These are phyloP conservation scores for Moxostoma hubbsi DNA, from an alignment of 2,797 vertebrate species.

Conservation along the genomic window DNA sequence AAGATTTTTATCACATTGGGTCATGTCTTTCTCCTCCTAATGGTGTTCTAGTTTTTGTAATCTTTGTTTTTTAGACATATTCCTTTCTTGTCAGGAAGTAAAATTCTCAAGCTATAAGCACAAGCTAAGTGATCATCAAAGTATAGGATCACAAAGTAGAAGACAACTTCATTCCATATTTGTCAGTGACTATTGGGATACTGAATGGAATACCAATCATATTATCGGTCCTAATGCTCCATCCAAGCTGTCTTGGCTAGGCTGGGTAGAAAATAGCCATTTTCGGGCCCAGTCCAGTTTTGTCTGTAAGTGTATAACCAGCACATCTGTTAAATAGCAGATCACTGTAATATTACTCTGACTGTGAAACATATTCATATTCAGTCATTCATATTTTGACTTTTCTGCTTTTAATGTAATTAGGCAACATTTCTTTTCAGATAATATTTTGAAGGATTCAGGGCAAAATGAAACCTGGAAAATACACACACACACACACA, in stretches of 20 bases:
- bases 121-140: constrained; percentile 17
- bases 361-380: no score
- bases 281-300: constrained; percentile 33
- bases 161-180: not conserved
- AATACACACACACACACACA: no score
- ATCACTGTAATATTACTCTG: no score
- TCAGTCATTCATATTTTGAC: no score
- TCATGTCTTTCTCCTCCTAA: constrained; percentile 28
- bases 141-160: not conserved
- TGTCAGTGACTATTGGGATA: constrained; percentile 26
- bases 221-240: constrained; percentile 31
- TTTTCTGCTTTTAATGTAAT: no score
- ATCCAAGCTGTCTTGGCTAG: constrained; percentile 37
- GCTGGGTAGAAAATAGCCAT: constrained; percentile 23
- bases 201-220: constrained; percentile 48
- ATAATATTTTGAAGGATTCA: no score
- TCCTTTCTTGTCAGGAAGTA: not conserved
- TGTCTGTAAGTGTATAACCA: constrained; percentile 26
- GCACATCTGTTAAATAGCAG: constrained; percentile 51
- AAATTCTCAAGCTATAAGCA: not conserved
- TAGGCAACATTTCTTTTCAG: no score
- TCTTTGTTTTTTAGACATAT: constrained; percentile 28
- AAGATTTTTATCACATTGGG: constrained; percentile 29
- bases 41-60: constrained; percentile 37
- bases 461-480: no score